phyloP scores from a whole-genome alignment of 1,140 invertebrate genomes.

The Andrena cerasifolii region DNA sequence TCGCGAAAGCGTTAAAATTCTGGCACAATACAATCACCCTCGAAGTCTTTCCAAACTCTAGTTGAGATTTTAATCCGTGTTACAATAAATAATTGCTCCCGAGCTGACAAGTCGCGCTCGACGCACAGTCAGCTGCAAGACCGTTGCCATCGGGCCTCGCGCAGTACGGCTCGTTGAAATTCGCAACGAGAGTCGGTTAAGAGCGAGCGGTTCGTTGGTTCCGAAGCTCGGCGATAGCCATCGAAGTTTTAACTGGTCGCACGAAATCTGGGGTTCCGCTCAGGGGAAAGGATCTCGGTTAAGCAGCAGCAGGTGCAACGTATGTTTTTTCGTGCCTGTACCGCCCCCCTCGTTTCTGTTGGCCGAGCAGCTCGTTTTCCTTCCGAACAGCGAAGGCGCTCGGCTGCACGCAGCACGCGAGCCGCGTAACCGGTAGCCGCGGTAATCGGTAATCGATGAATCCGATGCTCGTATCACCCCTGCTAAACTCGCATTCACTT shows the following conservation, averaged over 20 bases:
- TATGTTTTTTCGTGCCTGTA: conserved; percentile 51
- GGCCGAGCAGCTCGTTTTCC: conserved; percentile 54
- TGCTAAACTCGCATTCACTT: conserved; percentile 26
- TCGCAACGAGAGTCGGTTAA: conserved; percentile 2
- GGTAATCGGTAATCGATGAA: conserved; percentile 55
- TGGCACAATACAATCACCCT: too few species aligned
- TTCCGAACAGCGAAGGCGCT: conserved; percentile 32
- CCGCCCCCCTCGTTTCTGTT: conserved; percentile 34
- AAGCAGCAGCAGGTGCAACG: conserved; percentile 56
- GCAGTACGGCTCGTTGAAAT: conserved; percentile 3
- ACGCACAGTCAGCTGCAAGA: too few species aligned
- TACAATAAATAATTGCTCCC: too few species aligned
- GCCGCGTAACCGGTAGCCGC: conserved; percentile 50
- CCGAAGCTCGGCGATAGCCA: not conserved
- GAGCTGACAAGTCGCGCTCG: too few species aligned
- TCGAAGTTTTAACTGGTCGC: conserved; percentile 20
- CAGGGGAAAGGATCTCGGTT: conserved; percentile 36
- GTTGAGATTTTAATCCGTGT: too few species aligned
- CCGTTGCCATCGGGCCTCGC: too few species aligned
- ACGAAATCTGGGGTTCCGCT: conserved; percentile 31
- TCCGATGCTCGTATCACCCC: conserved; percentile 52
- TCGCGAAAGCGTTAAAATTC: too few species aligned
- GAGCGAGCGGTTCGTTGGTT: not conserved
- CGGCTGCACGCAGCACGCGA: conserved; percentile 31
- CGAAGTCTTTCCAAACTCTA: too few species aligned